phyloP scores from a whole-genome alignment of 2,113 vertebrate genomes.

The Bubo bubo region DNA sequence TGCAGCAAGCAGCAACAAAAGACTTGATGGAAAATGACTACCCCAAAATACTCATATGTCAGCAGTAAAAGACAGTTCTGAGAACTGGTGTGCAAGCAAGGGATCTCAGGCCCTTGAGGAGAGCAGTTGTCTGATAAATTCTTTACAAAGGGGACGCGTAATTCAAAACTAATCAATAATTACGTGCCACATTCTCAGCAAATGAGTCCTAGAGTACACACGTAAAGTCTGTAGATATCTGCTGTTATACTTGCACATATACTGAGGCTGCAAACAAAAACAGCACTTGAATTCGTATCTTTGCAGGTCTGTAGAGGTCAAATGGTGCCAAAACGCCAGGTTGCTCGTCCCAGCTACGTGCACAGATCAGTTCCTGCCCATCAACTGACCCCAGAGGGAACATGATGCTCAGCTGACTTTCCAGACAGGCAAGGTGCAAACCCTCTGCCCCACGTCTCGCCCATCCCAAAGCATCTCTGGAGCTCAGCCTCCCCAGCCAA shows the following conservation, averaged over 20 bases:
- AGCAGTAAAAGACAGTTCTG: slow-evolving; percentile 21
- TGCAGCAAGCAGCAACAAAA: background rate
- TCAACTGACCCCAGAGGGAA: background rate
- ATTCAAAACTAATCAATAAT: background rate
- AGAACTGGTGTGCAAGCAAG: background rate
- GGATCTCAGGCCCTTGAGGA: background rate
- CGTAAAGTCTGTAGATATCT: fast-evolving
- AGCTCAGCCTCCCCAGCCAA: fast-evolving
- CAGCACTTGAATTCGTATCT: background rate
- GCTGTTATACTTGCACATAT: fast-evolving
- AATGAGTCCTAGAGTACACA: background rate
- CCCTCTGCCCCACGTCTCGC: fast-evolving
- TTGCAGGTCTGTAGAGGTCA: background rate
- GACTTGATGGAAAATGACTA: slow-evolving; percentile 44
- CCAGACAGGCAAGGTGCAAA: background rate
- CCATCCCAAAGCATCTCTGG: background rate
- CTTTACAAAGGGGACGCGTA: fast-evolving
- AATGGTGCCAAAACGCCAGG: background rate
- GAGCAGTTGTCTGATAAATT: background rate
- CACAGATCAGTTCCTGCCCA: background rate
- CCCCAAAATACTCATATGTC: slow-evolving; percentile 31
- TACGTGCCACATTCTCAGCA: background rate
- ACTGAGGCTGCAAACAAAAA: background rate
- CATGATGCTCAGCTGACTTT: background rate
- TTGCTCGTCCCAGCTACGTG: fast-evolving